phyloP scores from a whole-genome alignment of 2,797 vertebrate species.

The Lacerta bilineata region DNA sequence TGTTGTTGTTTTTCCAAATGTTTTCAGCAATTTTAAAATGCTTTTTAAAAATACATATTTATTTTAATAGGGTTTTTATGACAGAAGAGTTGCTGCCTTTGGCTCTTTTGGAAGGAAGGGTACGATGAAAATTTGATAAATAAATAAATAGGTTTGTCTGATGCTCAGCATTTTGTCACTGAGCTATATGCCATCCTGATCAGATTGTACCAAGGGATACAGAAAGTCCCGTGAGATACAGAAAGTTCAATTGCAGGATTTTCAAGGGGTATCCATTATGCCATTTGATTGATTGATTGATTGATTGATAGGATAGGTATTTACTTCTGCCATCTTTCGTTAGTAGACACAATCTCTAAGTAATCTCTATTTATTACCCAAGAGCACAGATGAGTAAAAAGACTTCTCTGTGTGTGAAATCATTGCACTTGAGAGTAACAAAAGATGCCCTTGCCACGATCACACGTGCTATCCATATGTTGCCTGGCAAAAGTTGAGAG shows the following conservation, averaged over 20 bases:
- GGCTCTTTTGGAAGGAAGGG: too few relatives aligned
- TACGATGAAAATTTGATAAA: too few relatives aligned
- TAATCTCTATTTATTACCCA: not conserved
- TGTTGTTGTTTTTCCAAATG: too few relatives aligned
- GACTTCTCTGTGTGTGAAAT: not conserved
- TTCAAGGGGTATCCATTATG: not conserved
- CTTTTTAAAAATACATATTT: too few relatives aligned
- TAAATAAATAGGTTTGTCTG: too few relatives aligned
- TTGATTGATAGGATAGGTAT: not conserved
- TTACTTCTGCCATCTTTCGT: not conserved
- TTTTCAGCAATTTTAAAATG: too few relatives aligned
- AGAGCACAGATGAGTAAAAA: slow-evolving; percentile 1
- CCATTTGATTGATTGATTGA: not conserved
- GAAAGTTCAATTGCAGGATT: not conserved
- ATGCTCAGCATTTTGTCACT: not conserved
- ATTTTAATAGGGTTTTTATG: too few relatives aligned
- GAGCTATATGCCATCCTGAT: not conserved
- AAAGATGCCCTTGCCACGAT: slow-evolving; percentile 30
- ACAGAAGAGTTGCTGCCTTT: too few relatives aligned
- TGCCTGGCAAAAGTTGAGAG: slow-evolving; percentile 45
- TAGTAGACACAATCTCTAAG: slow-evolving; percentile 7
- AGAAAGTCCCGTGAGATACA: not conserved
- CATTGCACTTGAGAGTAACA: slow-evolving; percentile 23
- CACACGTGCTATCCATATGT: slow-evolving; percentile 33
- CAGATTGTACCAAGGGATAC: not conserved